Base-by-base conservation (phyloP, 2,888 invertebrate species). In the Mimumesa dahlbomi region DNA sequence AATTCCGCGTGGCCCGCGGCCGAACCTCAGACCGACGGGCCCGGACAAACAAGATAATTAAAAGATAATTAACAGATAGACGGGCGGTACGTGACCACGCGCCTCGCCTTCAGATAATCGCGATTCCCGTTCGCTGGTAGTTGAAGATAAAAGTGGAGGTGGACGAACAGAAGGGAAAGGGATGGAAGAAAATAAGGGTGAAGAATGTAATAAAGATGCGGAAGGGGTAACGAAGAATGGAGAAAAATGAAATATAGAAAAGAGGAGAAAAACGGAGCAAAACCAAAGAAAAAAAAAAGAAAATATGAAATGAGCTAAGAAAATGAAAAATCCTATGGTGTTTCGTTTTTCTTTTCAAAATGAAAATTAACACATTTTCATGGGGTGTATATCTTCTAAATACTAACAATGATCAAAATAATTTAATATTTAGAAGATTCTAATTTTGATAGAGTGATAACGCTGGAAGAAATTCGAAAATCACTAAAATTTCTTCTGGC, bases 41-140 rank as follows among this genome's bases (percentile, higher is more conserved):
- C 79, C 83, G 86, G 86, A 87, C 86, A 88, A 85, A 86, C 85
- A 82, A 87, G 85, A 86, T 85, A 84, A 87, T 88, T 84, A 87
- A 87, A 88, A 85, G 87, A 85, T 87, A 85, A 88, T 86, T 84
- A 86, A 85, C 82, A 73, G 82, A 84, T 83, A 80, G 75, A 71
- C 73, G 72, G 52, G 57, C 53, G 65, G 73, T 77, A 83, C 84
- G 83, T 84, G 82, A 82, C 80, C 64, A 49, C 65, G 59, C 49
- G 63, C 45, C 40, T 29, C 14, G 29, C 19, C 43, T 6, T 5
- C 34, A 58, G 75, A 78, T 72, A 78, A 77, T 78, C 75, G 48
- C 54, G 67, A 57, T 72, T 65, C 52, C 54, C 75, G 61, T 75
- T 56, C 73, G 38, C 48, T 49, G 58, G 58, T 18, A 25, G 58